These are phyloP conservation scores for Cathartes aura DNA, from an alignment of 2,113 vertebrate genomes.

Conservation along the genomic window DNA sequence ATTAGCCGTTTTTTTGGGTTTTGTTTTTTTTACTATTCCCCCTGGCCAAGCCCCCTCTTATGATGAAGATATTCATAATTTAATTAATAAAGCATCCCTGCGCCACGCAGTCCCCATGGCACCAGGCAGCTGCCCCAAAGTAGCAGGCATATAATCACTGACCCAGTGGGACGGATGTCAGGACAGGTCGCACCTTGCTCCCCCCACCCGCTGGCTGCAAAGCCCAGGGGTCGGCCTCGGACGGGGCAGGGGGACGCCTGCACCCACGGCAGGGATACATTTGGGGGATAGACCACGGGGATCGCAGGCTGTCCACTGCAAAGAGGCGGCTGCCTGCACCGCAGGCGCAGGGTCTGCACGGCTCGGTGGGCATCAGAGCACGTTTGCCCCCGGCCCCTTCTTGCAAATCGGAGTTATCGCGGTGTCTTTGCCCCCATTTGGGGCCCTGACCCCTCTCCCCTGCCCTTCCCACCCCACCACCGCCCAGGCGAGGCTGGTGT, in stretches of 20 bases:
- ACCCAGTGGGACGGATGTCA: fast-evolving
- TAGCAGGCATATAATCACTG: not conserved
- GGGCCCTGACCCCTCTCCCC: not conserved
- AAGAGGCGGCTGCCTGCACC: not conserved
- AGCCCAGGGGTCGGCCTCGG: fast-evolving
- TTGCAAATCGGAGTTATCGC: fast-evolving
- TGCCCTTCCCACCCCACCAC: not conserved
- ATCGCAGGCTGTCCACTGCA: fast-evolving
- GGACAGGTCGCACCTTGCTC: fast-evolving
- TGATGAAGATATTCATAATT: fast-evolving
- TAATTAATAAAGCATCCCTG: not conserved
- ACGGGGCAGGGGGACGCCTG: fast-evolving
- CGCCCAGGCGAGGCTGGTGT: not conserved
- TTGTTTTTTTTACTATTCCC: not conserved
- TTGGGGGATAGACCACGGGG: fast-evolving
- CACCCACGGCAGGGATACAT: fast-evolving
- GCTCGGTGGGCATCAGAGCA: not conserved
- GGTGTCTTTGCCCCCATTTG: not conserved
- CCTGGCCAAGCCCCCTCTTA: not conserved
- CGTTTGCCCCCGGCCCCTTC: fast-evolving
- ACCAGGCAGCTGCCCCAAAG: not conserved
- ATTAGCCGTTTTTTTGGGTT: not conserved
- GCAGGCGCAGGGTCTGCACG: fast-evolving
- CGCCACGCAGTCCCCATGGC: not conserved
- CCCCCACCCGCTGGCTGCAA: not conserved